Conservation (phyloP, 2,113 vertebrate species). For the Crotalus viridis region DNA sequence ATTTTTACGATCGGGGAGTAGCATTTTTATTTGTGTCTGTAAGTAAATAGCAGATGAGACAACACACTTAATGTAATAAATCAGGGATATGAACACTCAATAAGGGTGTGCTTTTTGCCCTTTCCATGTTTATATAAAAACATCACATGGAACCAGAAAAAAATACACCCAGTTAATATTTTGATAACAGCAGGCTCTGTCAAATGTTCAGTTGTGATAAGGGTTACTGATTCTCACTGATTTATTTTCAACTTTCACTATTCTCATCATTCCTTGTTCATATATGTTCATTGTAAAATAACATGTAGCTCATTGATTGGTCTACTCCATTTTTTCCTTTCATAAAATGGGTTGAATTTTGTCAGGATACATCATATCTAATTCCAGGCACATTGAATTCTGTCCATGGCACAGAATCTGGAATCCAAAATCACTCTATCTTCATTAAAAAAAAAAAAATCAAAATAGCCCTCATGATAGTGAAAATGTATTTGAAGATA, state of each 20-base stretch:
- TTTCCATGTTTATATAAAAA: neutral
- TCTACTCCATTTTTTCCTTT: neutral
- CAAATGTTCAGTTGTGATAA: neutral
- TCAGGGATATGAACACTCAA: neutral
- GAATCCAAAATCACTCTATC: neutral
- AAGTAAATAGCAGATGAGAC: neutral
- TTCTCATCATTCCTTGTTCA: neutral
- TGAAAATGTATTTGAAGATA: neutral
- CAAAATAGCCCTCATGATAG: neutral
- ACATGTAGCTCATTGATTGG: neutral
- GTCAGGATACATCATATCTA: no score
- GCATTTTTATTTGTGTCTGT: neutral
- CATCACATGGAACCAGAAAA: neutral
- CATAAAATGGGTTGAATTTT: neutral
- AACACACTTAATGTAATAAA: neutral
- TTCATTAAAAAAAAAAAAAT: neutral
- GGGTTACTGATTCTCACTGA: neutral
- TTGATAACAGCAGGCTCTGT: neutral
- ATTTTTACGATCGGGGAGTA: neutral
- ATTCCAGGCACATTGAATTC: neutral
- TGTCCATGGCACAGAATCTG: neutral
- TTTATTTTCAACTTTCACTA: neutral
- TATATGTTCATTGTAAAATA: neutral
- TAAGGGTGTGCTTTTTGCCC: neutral
- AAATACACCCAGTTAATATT: neutral